phyloP scores from a whole-genome alignment of 2,888 invertebrate species.

The Cordylochernes scorpioides region DNA sequence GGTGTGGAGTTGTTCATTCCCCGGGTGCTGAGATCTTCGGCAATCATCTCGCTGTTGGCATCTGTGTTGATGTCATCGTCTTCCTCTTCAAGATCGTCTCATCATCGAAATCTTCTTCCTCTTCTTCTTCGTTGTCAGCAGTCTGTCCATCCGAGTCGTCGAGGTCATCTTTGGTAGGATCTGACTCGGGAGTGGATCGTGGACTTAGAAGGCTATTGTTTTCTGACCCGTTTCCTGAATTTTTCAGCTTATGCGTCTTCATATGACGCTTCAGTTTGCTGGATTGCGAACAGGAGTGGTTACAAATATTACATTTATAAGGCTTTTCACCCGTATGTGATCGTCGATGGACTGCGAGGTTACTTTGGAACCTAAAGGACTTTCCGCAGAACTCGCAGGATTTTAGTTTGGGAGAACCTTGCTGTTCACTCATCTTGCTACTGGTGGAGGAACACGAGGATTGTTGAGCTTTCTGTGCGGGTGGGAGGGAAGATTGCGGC shows the following conservation, averaged over 20 bases:
- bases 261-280: constrained; percentile 74
- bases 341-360: constrained; percentile 65
- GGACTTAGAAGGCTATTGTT: constrained; percentile 15
- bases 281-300: constrained; percentile 62
- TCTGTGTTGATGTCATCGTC: constrained; percentile 19
- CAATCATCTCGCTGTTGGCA: constrained; percentile 30
- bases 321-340: constrained; percentile 51
- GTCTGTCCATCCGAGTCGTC: constrained; percentile 35
- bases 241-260: constrained; percentile 40
- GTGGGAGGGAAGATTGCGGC: constrained; percentile 7
- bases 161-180: constrained; percentile 15
- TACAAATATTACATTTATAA: constrained; percentile 68
- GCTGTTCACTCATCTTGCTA: constrained; percentile 6
- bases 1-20: constrained; percentile 6
- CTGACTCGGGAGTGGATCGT: constrained; percentile 13
- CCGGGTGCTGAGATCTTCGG: constrained; percentile 36
- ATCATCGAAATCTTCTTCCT: constrained; percentile 41
- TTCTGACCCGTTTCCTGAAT: constrained; percentile 16
- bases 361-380: constrained; percentile 75
- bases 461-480: constrained; percentile 5
- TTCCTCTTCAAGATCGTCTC: constrained; percentile 36
- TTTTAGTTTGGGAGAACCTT: constrained; percentile 18
- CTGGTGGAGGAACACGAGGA: constrained; percentile 11
- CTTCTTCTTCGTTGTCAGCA: constrained; percentile 46
- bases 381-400: constrained; percentile 79